Conservation (phyloP, 2,888 invertebrate genomes). For the Galeruca laticollis region DNA sequence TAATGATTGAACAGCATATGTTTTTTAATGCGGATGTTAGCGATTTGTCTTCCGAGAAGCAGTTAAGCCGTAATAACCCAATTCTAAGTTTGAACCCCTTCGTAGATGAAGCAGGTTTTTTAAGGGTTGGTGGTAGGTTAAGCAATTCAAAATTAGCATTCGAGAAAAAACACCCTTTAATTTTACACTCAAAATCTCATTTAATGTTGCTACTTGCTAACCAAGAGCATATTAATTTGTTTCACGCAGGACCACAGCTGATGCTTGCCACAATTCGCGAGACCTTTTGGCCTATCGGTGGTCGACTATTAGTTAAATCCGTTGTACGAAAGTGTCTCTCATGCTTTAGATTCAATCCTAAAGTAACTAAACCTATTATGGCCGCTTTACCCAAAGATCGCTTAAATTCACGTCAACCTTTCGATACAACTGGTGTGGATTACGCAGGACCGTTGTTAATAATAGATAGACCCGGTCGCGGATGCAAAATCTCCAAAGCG, state of each 20-base stretch:
- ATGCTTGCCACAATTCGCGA: no score
- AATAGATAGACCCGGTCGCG: no score
- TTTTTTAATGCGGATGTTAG: slow-evolving; percentile 1
- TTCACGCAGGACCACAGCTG: no score
- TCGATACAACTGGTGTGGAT: not conserved
- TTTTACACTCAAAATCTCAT: not conserved
- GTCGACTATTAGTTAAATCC: no score
- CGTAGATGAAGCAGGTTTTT: slow-evolving; percentile 3
- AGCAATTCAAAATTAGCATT: slow-evolving; percentile 6
- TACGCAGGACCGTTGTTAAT: not conserved
- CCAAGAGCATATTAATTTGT: not conserved
- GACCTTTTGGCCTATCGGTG: no score
- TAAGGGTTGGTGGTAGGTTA: slow-evolving; percentile 11
- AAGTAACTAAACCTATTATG: no score
- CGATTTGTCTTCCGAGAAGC: not conserved
- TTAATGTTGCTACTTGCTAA: not conserved
- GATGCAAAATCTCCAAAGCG: no score
- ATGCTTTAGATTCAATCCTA: no score
- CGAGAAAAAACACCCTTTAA: slow-evolving; percentile 18
- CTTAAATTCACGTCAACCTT: not conserved
- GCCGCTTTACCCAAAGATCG: not conserved
- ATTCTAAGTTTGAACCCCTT: no score
- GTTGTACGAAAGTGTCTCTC: no score
- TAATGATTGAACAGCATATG: no score
- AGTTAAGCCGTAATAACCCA: not conserved